A percentile compares a stretch with the other conserved stretches of the same genome.
phyloP scores from a whole-genome alignment of 2,113 vertebrate species.

The Aix galericulata region DNA sequence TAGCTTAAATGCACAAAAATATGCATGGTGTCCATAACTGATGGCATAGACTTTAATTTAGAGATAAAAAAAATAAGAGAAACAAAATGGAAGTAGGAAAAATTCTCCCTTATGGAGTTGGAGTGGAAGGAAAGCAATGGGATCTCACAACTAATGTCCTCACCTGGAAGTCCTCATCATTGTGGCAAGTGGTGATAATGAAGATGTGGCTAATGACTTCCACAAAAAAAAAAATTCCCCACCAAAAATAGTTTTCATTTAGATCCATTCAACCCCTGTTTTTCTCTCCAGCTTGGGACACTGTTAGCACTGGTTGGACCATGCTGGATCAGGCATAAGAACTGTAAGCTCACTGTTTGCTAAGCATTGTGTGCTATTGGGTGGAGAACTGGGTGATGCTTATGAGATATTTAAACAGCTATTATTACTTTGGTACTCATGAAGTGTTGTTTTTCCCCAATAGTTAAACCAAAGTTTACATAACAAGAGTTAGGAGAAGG shows the following conservation, averaged over 20 bases:
- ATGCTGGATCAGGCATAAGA: neutral
- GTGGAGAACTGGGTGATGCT: neutral
- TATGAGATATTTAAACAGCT: neutral
- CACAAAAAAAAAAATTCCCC: neutral
- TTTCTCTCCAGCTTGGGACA: no score
- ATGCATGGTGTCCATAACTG: neutral
- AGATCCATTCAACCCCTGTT: neutral
- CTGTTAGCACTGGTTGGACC: neutral
- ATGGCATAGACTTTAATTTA: neutral
- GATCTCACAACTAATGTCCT: neutral
- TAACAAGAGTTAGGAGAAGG: neutral
- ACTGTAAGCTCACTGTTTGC: neutral
- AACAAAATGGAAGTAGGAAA: neutral
- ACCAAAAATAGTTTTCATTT: neutral
- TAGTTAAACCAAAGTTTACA: neutral
- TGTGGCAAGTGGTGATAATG: neutral
- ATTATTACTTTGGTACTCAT: neutral
- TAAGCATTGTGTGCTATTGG: neutral
- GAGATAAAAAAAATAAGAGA: neutral
- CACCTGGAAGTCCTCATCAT: neutral
- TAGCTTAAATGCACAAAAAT: neutral
- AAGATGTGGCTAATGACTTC: neutral
- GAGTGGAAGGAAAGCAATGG: neutral
- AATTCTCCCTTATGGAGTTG: neutral
- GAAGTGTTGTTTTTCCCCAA: neutral